phyloP scores from a whole-genome alignment of 2,888 invertebrate genomes.

The Zonitis immaculata region DNA sequence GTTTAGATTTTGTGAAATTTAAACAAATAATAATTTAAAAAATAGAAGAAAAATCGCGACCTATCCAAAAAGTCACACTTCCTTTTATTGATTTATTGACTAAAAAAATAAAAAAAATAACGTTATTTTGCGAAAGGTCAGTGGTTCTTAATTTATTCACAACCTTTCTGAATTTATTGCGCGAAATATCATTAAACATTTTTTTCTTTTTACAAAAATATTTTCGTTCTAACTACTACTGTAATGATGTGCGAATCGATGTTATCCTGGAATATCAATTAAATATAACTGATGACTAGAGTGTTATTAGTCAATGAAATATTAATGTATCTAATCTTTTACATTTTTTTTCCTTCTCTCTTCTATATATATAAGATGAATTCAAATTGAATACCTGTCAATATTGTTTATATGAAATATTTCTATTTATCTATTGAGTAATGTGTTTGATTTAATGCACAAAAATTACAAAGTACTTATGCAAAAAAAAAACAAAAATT shows the following conservation, averaged over 20 bases:
- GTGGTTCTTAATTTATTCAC: conserved; percentile 17
- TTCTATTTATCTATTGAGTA: background rate
- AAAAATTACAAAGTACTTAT: background rate
- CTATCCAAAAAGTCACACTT: background rate
- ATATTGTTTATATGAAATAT: background rate
- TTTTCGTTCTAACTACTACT: no score
- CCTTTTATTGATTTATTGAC: no score
- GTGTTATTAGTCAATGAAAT: background rate
- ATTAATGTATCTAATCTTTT: background rate
- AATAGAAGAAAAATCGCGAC: background rate
- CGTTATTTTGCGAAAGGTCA: conserved; percentile 16
- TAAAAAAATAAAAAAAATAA: background rate
- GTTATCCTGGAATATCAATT: background rate
- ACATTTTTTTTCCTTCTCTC: background rate
- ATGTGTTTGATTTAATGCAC: background rate
- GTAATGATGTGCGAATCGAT: no score
- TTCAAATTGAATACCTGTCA: background rate
- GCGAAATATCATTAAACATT: background rate
- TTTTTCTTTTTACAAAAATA: background rate
- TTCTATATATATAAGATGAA: no score
- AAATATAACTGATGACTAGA: background rate
- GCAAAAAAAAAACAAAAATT: no score
- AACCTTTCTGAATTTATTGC: conserved; percentile 6
- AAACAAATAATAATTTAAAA: no score
- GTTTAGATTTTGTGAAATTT: background rate